Evolutionary conservation across 1,140 invertebrate species (phyloP), one percentile per base, ranked within the genome.

Genomic region (Eriocheir sinensis): DNA sequence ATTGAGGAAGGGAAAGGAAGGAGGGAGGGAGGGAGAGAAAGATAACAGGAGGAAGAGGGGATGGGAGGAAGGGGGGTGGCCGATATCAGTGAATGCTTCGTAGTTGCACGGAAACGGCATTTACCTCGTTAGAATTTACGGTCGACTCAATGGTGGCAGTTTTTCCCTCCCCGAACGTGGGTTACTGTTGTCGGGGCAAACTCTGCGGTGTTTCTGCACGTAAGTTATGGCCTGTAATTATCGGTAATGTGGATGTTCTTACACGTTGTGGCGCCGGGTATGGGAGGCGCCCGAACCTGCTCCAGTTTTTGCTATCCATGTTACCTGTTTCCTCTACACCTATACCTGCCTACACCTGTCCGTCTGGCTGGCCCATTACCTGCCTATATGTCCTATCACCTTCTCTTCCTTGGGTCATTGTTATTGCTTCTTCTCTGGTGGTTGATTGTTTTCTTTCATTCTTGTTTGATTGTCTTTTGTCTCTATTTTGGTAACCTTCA

Each of bases 91-190:
- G 81, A 85, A 38, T 41, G 81, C 38, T 17, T 41, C 81, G 81
- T 36, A 34, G 81, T 15, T 41, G 34, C 17, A 85, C 34, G 34
- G 38, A 85, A 38, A 85, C 81, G 81, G 36, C 81, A 85, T 85
- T 85, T 85, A 85, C 81, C 34, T 85, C 81, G 81, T 85, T 85
- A 85, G 38, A 85, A 85, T 85, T 85, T 85, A 85, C 81, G 38
- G 38, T 12, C 81, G 34, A 85, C 81, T 85, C 38, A 85, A 85
- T 85, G 81, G 81, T 41, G 81, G 38, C 81, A 85, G 81, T 38
- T 85, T 85, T 85, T 85, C 38, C 38, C 38, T 85, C 81, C 81
- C 38, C 34, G 34, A 27, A 72, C 60, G 60, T 72, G 60, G 60
- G 60, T 72, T 72, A 72, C 60, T 72, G 60, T 72, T 72, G 60